These are phyloP conservation scores for Drosophila erecta DNA, from an alignment of 1,140 invertebrate genomes.

Conservation along the genomic window DNA sequence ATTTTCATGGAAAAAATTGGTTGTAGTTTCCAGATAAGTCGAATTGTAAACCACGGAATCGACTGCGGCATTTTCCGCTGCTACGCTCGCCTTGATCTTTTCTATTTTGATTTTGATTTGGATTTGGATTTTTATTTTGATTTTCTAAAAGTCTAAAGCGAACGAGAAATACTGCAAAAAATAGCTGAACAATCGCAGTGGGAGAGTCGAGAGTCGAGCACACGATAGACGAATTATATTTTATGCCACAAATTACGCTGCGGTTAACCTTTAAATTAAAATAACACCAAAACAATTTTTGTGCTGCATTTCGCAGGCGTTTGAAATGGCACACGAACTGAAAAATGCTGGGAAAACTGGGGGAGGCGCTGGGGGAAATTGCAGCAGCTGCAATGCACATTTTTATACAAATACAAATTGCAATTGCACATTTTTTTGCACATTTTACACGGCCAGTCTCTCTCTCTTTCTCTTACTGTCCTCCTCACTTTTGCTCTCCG, in stretches of 20 bases:
- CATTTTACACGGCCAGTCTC: background rate
- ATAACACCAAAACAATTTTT: slow-evolving; percentile 83
- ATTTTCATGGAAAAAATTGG: background rate
- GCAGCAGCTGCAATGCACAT: slow-evolving; percentile 69
- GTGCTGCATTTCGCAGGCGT: slow-evolving; percentile 62
- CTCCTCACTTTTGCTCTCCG: slow-evolving; percentile 19
- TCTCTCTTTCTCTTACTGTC: slow-evolving; percentile 8
- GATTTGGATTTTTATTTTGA: slow-evolving; percentile 23
- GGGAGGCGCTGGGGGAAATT: background rate
- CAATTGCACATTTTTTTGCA: slow-evolving; percentile 40
- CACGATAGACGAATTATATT: slow-evolving; percentile 80
- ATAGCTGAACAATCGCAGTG: background rate
- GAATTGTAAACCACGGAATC: slow-evolving; percentile 34
- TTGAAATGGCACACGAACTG: slow-evolving; percentile 33
- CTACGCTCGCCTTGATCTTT: slow-evolving; percentile 39
- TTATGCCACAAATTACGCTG: slow-evolving; percentile 83
- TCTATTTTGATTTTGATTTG: slow-evolving; percentile 36
- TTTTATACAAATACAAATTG: slow-evolving; percentile 70
- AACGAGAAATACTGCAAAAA: background rate
- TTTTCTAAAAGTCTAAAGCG: slow-evolving; percentile 8
- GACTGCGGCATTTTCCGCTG: slow-evolving; percentile 30
- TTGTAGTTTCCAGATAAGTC: background rate
- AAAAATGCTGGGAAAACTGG: background rate
- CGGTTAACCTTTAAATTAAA: slow-evolving; percentile 84
- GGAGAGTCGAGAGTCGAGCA: slow-evolving; percentile 20